Evolutionary conservation across 2,797 vertebrate genomes (phyloP).

Genomic region (Cottoperca gobio): DNA sequence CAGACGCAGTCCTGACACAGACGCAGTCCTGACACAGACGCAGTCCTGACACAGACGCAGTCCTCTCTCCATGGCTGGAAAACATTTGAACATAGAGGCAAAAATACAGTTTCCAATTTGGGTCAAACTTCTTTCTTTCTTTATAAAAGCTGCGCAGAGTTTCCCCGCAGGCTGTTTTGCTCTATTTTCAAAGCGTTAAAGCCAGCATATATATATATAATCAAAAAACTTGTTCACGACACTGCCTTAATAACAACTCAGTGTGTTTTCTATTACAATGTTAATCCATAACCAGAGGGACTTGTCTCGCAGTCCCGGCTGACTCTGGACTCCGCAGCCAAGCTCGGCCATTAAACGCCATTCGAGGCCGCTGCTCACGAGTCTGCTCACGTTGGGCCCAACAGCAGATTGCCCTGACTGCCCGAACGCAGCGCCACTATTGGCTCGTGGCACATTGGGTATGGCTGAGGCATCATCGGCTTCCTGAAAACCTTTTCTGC

Average conservation of each 20-base stretch:
- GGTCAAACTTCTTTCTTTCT: neutral
- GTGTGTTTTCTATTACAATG: constrained; percentile 48
- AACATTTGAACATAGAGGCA: too few species aligned
- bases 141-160: neutral
- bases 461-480: constrained; percentile 64
- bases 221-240: neutral
- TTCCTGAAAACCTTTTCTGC: constrained; percentile 72
- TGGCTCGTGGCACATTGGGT: constrained; percentile 66
- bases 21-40: neutral
- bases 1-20: neutral
- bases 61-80: neutral
- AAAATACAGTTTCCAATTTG: neutral
- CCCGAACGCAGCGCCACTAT: constrained; percentile 53
- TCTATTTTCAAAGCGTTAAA: neutral
- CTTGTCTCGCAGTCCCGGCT: constrained; percentile 31
- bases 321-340: constrained; percentile 51
- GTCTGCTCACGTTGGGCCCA: constrained; percentile 72
- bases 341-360: constrained; percentile 56
- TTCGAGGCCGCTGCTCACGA: constrained; percentile 55
- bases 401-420: constrained; percentile 70
- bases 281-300: constrained; percentile 55
- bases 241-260: constrained; percentile 12
- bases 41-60: neutral
- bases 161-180: neutral
- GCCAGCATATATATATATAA: neutral